A percentile compares a stretch with the other conserved stretches of the same genome.
These are phyloP conservation scores for Thaumetopoea pityocampa DNA, from an alignment of 1,140 invertebrate species.

Conservation along the genomic window DNA sequence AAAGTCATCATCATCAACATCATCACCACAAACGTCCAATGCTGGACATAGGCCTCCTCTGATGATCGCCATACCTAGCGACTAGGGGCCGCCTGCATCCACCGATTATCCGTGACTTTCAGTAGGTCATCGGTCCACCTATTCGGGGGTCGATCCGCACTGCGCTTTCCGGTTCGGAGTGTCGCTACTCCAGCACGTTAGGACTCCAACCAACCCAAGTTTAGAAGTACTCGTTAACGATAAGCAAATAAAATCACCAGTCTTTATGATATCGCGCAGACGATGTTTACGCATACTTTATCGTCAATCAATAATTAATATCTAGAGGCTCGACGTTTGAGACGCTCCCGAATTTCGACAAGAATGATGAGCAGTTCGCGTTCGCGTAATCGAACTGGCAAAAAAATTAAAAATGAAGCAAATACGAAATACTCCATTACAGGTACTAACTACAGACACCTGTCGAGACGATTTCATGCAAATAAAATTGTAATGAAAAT, in stretches of 20 bases:
- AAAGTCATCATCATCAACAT: too few species aligned
- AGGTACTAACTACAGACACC: slow-evolving; percentile 26
- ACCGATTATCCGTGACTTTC: too few species aligned
- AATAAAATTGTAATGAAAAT: slow-evolving; percentile 19
- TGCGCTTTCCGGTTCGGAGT: too few species aligned
- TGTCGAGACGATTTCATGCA: slow-evolving; percentile 37
- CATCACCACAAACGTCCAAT: too few species aligned
- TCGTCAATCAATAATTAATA: slow-evolving; percentile 75
- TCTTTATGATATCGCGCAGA: slow-evolving; percentile 15
- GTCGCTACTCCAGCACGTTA: slow-evolving; percentile 17
- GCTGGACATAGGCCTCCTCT: too few species aligned
- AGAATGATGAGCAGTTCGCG: slow-evolving; percentile 69
- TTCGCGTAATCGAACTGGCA: slow-evolving; percentile 71
- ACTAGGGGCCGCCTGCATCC: too few species aligned
- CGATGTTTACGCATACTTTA: slow-evolving; percentile 68
- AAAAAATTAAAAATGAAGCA: slow-evolving; percentile 75
- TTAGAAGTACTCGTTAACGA: too few species aligned
- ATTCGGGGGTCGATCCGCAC: too few species aligned
- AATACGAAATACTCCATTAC: slow-evolving; percentile 75
- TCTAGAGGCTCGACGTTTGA: slow-evolving; percentile 57
- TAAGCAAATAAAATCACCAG: slow-evolving; percentile 11
- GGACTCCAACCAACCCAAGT: slow-evolving; percentile 3
- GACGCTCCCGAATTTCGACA: slow-evolving; percentile 72
- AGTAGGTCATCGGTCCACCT: too few species aligned
- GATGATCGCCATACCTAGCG: too few species aligned